Conservation (phyloP, 2,888 invertebrate species). For the Hydriomena furcata region DNA sequence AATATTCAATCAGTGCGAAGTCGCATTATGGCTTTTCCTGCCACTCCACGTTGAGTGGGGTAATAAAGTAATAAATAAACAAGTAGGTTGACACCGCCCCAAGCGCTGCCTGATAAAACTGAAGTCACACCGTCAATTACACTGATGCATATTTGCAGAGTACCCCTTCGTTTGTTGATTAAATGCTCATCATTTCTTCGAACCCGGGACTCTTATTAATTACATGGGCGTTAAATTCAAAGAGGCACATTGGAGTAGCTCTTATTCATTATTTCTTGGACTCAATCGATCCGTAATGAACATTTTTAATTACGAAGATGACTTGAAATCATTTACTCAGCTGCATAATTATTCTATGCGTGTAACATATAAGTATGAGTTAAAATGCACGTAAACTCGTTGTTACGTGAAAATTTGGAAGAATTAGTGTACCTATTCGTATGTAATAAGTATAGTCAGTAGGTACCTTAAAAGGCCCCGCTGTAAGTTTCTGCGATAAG, state of each 20-base stretch:
- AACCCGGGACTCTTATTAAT: slow-evolving; percentile 4
- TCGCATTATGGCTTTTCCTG: slow-evolving; percentile 66
- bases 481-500: slow-evolving; percentile 42
- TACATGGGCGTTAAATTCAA: slow-evolving; percentile 8
- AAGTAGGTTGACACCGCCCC: slow-evolving; percentile 53
- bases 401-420: too few species aligned
- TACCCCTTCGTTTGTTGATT: slow-evolving; percentile 10
- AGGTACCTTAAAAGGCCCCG: slow-evolving; percentile 21
- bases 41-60: slow-evolving; percentile 70
- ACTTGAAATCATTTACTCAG: too few species aligned
- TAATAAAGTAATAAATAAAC: slow-evolving; percentile 76
- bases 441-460: background rate
- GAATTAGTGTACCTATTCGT: too few species aligned
- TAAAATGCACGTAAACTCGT: too few species aligned
- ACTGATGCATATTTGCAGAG: slow-evolving; percentile 14
- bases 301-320: too few species aligned
- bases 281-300: background rate
- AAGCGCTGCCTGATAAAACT: slow-evolving; percentile 9
- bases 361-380: too few species aligned
- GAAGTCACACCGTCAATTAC: slow-evolving; percentile 8
- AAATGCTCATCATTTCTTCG: slow-evolving; percentile 10
- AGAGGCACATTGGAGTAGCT: slow-evolving; percentile 1
- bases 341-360: too few species aligned
- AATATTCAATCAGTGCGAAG: slow-evolving; percentile 72
- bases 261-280: background rate